Evolutionary conservation across 2,797 vertebrate genomes (phyloP).

Genomic region (Lerista edwardsae): DNA sequence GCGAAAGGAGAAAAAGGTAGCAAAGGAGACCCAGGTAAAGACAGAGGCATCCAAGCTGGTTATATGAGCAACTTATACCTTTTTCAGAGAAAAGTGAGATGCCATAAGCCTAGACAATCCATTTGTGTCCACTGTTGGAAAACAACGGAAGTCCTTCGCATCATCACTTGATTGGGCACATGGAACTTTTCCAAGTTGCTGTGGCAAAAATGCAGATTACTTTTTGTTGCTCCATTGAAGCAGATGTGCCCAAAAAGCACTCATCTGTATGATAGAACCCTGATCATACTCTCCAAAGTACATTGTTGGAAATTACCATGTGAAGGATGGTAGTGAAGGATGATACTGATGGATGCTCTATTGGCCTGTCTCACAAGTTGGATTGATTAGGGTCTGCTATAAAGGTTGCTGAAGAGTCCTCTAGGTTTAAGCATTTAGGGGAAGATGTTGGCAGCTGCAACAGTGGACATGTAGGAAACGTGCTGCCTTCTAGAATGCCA

Average conservation of each 20-base stretch:
- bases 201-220: background rate
- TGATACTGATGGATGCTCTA: background rate
- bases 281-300: background rate
- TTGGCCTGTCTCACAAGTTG: background rate
- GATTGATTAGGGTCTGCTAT: background rate
- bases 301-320: background rate
- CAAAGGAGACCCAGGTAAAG: conserved; percentile 56
- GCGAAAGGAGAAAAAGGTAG: conserved; percentile 54
- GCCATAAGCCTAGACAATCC: background rate
- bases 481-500: background rate
- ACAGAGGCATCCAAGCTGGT: background rate
- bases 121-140: no score
- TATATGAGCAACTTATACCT: background rate
- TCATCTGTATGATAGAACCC: background rate
- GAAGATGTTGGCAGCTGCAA: background rate
- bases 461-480: background rate
- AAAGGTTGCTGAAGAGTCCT: background rate
- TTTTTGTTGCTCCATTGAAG: background rate
- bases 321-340: background rate
- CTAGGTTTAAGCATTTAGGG: background rate
- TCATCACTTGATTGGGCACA: background rate
- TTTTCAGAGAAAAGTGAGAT: background rate
- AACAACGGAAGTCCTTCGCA: background rate
- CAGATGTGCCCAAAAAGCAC: background rate
- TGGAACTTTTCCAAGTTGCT: background rate